phyloP scores from a whole-genome alignment of 2,888 invertebrate genomes.

The Subacronicta megacephala region DNA sequence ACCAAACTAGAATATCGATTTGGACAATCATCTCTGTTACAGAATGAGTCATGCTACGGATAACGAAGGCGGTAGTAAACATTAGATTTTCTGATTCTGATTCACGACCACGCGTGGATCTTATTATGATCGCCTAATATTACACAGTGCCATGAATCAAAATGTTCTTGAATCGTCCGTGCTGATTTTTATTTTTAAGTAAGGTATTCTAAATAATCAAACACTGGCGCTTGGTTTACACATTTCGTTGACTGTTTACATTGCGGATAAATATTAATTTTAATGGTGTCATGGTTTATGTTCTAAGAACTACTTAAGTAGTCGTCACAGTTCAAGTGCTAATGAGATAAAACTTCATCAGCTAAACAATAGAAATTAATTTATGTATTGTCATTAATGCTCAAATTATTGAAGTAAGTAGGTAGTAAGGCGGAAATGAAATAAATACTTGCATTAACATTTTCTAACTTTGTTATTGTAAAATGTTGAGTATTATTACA shows the following conservation, averaged over 20 bases:
- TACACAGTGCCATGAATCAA: constrained; percentile 7
- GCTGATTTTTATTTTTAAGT: constrained; percentile 27
- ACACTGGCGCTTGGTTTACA: constrained; percentile 36
- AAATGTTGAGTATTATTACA: no score
- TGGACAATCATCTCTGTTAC: constrained; percentile 39
- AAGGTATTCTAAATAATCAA: constrained; percentile 38
- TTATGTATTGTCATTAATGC: constrained; percentile 34
- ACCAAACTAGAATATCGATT: constrained; percentile 31
- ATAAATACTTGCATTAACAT: no score
- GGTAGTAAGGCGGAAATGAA: constrained; percentile 6
- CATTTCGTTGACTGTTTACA: constrained; percentile 40
- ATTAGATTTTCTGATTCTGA: constrained; percentile 51
- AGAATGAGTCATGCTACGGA: constrained; percentile 48
- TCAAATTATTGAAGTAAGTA: constrained; percentile 32
- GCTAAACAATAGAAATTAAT: constrained; percentile 40
- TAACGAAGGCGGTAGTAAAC: constrained; percentile 51
- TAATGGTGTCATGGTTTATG: constrained; percentile 40
- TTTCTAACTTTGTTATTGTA: no score
- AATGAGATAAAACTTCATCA: constrained; percentile 40
- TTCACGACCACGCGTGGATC: constrained; percentile 42
- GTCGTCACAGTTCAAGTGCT: constrained; percentile 31
- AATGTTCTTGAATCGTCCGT: constrained; percentile 11
- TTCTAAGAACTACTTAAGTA: constrained; percentile 49
- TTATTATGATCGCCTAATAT: constrained; percentile 20
- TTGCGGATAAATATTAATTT: constrained; percentile 40